Evolutionary conservation across 2,113 vertebrate genomes (phyloP), one percentile per base, ranked within the genome.

Genomic region (Scomber colias): DNA sequence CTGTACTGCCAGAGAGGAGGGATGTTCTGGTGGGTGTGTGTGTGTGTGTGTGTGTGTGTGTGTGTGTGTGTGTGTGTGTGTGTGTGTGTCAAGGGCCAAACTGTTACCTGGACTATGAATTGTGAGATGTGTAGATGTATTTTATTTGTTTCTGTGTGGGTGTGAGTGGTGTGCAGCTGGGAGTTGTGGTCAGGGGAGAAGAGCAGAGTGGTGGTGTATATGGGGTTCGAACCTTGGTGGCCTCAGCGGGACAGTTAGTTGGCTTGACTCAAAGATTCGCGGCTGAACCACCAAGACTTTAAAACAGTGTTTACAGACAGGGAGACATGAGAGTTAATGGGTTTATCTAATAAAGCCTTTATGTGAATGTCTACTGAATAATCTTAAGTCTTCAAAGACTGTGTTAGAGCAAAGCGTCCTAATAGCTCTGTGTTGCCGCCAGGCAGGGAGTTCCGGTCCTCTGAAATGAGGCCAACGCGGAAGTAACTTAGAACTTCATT

Each of bases 151-250:
- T 24, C 40, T 31, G 49, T 54, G 74, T 64, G 55, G 46, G 63
- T 30, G 11, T 59, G 53, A 27, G 73, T 53, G 65, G 75, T 64
- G 81, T 66, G 70, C 73, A 71, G 75, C 69, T 73, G 90, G 89
- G 88, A 87, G 49, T 86, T 92, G 92, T 85, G 90, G 92, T 92
- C 65, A 65, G 56, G 14, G 60, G 69, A 75, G 15, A 35, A 71
- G 65, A 40, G 71, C 48, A 2, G 71, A 27, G 24, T 27, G 3
- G n/a, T 35, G 73, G 84, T 84, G 73, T 78, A 51, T 86, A 85
- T 88, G 74, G 86, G 84, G 89, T 89, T 90, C 85, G 77, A 87
- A 79, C 86, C 84, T 88, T n/a, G 3, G 48, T 17, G 16, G 86
- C 75, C 87, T 87, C 90, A 60, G 73, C 3, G 89, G 91, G 67